phyloP scores from a whole-genome alignment of 2,888 invertebrate genomes.

The Lepidochitona cinerea region DNA sequence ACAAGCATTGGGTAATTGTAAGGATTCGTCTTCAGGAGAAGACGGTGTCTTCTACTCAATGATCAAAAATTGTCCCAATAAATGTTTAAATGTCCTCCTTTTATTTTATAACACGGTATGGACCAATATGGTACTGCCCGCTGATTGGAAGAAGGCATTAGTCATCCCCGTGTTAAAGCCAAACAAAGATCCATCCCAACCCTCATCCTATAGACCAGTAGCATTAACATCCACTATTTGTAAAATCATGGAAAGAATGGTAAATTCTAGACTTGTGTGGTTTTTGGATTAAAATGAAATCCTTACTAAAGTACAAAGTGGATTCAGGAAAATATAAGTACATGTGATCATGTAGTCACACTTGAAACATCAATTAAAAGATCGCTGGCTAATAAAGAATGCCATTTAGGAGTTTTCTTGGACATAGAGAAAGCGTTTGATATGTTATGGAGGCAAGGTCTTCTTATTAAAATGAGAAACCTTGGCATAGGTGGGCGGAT shows the following conservation, averaged over 20 bases:
- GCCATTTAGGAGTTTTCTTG: neutral
- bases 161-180: neutral
- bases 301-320: neutral
- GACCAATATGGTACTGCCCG: neutral
- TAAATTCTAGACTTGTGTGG: neutral
- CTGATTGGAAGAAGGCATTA: neutral
- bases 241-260: neutral
- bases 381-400: neutral
- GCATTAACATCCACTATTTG: neutral
- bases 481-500: neutral
- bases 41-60: neutral
- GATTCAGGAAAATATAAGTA: neutral
- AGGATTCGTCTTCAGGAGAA: neutral
- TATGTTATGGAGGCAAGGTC: neutral
- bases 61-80: neutral
- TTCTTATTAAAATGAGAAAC: neutral
- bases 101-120: neutral
- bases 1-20: neutral
- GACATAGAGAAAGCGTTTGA: conserved; percentile 4
- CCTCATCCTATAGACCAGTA: neutral
- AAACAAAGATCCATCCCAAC: neutral
- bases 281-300: neutral
- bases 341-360: neutral
- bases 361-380: neutral
- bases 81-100: neutral